Base-by-base conservation (phyloP, 2,888 invertebrate genomes). In the Trissolcus japonicus region DNA sequence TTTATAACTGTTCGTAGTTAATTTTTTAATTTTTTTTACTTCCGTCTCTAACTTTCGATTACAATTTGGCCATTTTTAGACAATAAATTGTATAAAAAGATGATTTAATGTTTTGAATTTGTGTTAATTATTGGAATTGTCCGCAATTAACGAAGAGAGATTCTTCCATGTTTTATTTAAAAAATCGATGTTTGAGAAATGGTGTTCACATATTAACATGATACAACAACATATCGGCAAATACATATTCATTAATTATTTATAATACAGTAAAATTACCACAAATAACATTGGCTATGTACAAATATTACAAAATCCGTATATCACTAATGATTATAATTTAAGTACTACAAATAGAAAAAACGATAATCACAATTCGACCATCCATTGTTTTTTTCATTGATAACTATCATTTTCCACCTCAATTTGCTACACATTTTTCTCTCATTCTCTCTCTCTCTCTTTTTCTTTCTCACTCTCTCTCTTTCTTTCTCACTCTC, bases 151-250 rank as follows among this genome's bases (percentile, higher is more conserved):
- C 60, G 76, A 76, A 83, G 77, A 80, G 82, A 82, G 80, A 74
- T 78, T 82, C 79, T 83, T 83, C 81, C 76, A 75, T 85, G 75
- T 82, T 87, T 86, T 85, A 85, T 86, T 86, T 86, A 83, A 85
- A 86, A 86, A 87, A 86, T 87, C 87, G 87, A 87, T 87, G 86
- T 87, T 81, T 86, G 85, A 87, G 86, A 87, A 87, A 86, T 87
- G 87, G 87, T 87, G 85, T 87, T 87, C 85, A 87, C 86, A 86
- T 76, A 76, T 85, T 87, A 86, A 86, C 86, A 86, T 86, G 82
- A 79, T 87, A 87, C 86, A 86, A 85, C 84, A 85, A 86, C 84
- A 83, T 83, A 85, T 86, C 84, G 84, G 82, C 82, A 86, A 81
- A 85, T 85, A 85, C 82, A 85, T 82, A 83, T 81, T 82, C 82